Evolutionary conservation across 1,140 invertebrate species (phyloP).

Genomic region (Macrotrachela quadricornifera): DNA sequence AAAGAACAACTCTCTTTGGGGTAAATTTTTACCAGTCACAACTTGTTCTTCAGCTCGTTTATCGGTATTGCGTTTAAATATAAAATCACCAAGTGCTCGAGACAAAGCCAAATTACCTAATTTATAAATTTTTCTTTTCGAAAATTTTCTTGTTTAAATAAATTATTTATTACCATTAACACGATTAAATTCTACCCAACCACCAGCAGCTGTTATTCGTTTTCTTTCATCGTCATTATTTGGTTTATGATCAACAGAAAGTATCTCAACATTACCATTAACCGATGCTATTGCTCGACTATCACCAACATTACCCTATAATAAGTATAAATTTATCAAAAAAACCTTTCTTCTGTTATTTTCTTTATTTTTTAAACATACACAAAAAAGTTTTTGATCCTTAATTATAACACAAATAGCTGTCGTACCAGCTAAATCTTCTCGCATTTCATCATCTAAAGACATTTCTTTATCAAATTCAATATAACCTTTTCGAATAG

Average conservation of each 20-base stretch:
- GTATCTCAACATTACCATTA: constrained; percentile 40
- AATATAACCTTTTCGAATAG: constrained; percentile 67
- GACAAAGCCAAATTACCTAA: constrained; percentile 67
- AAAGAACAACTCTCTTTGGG: constrained; percentile 8
- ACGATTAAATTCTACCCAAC: constrained; percentile 84
- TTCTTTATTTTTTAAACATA: no score
- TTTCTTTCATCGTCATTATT: constrained; percentile 59
- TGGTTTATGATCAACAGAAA: constrained; percentile 82
- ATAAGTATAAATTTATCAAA: no score
- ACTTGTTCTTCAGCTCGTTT: constrained; percentile 76
- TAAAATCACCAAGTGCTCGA: constrained; percentile 82
- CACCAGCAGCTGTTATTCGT: constrained; percentile 59
- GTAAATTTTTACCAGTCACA: constrained; percentile 67
- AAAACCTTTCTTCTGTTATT: no score
- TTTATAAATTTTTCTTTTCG: background rate
- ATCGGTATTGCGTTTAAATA: constrained; percentile 70
- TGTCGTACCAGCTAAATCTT: constrained; percentile 83
- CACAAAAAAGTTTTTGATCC: constrained; percentile 51
- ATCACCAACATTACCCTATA: constrained; percentile 66
- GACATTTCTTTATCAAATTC: constrained; percentile 66
- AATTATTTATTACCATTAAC: constrained; percentile 53
- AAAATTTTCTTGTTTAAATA: background rate
- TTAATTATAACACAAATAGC: constrained; percentile 61
- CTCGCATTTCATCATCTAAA: constrained; percentile 52
- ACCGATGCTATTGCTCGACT: constrained; percentile 59